Evolutionary conservation across 1,140 invertebrate genomes (phyloP), one percentile per base, ranked within the genome.

Genomic region (Zaprionus lachaisei): DNA sequence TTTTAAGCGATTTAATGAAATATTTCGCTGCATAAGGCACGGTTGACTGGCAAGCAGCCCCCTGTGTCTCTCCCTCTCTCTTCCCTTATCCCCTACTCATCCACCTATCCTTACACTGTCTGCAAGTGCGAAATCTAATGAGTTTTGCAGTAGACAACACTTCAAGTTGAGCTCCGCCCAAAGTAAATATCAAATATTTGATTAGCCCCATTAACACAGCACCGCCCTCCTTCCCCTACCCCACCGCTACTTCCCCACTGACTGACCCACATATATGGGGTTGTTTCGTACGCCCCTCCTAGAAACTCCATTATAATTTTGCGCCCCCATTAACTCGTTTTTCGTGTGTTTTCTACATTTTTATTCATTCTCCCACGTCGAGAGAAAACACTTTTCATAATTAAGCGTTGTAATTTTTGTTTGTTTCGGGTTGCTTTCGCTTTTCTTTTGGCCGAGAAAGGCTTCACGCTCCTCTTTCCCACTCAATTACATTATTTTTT

Each of bases 261-360:
- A 24, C 41, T 87, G 84, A 89, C 83, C 84, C 83, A 87, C 70
- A 89, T 87, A 67, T 67, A 34, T 56, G 22, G 61, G 67, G 47
- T 51, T 4, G 47, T 51, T 51, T 12, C 47, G 38, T n/a, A 14
- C 20, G 15, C 47, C 4, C 11, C 41, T n/a, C 26, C 71, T 31
- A 67, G 84, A 86, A 89, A 87, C 77, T 83, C 83, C 84, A 87
- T 87, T 87, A 87, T 87, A 83, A 89, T 87, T 89, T 83, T 17
- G 41, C 7, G 41, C 72, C 64, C 80, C 80, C 83, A 87, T 87
- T 87, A 87, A 80, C 84, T 84, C 83, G 57, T 83, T 77, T 83
- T 77, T 71, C 79, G 77, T 67, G 77, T 66, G 60, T 65, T 77
- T 68, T 72, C 57, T 34, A 77, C 78, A 74, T 72, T 80, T 80